Conservation (phyloP, 2,797 vertebrate genomes). For the Toxotes lorentzi region DNA sequence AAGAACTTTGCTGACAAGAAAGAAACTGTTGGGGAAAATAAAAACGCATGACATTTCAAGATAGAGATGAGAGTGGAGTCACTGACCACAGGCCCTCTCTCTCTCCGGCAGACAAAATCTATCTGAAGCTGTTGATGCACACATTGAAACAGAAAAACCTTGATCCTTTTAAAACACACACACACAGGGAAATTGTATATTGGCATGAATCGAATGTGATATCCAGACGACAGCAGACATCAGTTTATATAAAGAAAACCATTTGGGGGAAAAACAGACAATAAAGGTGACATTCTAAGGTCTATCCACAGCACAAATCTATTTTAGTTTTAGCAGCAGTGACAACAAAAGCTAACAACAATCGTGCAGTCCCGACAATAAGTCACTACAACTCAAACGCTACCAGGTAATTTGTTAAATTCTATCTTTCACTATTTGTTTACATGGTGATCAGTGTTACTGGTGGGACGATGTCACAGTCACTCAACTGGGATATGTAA, state of each 20-base stretch:
- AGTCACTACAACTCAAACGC: conserved; percentile 22
- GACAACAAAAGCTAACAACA: conserved; percentile 14
- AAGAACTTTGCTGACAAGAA: not conserved
- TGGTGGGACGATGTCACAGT: conserved; percentile 2
- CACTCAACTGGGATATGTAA: not conserved
- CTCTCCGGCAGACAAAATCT: conserved; percentile 3
- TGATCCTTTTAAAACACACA: not conserved
- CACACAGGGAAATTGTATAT: not conserved
- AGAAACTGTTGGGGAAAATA: conserved; percentile 24
- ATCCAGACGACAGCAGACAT: conserved; percentile 7
- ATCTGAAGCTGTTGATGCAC: conserved; percentile 15
- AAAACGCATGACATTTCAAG: conserved; percentile 32
- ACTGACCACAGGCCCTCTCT: conserved; percentile 16
- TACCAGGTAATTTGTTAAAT: conserved; percentile 2
- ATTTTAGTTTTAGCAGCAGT: conserved; percentile 8
- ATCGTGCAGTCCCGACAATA: not conserved
- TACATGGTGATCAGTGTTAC: conserved; percentile 30
- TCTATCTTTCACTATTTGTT: conserved; percentile 33
- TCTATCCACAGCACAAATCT: not conserved
- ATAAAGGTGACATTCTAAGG: not conserved
- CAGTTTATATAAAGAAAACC: not conserved
- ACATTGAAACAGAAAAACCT: not conserved
- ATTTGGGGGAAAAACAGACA: not conserved
- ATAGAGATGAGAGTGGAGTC: conserved; percentile 10
- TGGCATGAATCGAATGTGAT: not conserved